Evolutionary conservation across 2,113 vertebrate genomes (phyloP), one percentile per base, ranked within the genome.

Genomic region (Lynx canadensis): DNA sequence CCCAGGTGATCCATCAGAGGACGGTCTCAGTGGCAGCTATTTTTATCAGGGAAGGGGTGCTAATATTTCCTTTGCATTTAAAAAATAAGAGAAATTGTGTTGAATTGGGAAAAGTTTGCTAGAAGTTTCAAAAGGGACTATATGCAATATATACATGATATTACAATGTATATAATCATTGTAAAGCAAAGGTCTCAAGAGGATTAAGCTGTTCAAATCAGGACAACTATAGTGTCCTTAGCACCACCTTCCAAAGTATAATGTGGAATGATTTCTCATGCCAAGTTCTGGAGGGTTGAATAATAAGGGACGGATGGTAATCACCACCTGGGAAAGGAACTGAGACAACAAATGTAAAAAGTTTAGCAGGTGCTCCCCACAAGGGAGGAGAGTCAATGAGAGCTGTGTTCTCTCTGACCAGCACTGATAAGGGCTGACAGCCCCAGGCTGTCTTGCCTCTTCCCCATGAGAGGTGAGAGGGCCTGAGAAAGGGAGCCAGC

Each of bases 401-500:
- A 0, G 0, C 55, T 78, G 36, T 90, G 95, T 93, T 69, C 94
- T 25, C 0, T 71, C 29, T 79, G 86, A 36, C 27, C 48, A 15
- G 60, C 4, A 0, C 52, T 3, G 31, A 23, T 2, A 4, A 84
- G 87, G 63, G 81, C 16, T 2, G 33, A 83, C 68, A 1, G 52
- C 94, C 74, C 13, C 69, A 21, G 92, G 94, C 97, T 88, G 76
- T 65, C 1, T 1, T 80, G 91, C 82, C 91, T 12, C 85, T 31
- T 23, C n/a, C 41, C 1, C 0, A 1, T 23, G 19, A 86, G 95
- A 94, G 91, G 94, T 94, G 89, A 97, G 88, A 69, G 93, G 93
- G 95, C 92, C 96, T 94, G 94, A 95, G 94, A 98, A 97, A 69
- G 0, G 16, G 65, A 89, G 87, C 88, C 95, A 90, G 90, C 92